Percentiles rank a stretch among this genome's conserved stretches.
Evolutionary conservation across 2,113 vertebrate genomes (phyloP).

Genomic region (Microcebus ravelobensis): DNA sequence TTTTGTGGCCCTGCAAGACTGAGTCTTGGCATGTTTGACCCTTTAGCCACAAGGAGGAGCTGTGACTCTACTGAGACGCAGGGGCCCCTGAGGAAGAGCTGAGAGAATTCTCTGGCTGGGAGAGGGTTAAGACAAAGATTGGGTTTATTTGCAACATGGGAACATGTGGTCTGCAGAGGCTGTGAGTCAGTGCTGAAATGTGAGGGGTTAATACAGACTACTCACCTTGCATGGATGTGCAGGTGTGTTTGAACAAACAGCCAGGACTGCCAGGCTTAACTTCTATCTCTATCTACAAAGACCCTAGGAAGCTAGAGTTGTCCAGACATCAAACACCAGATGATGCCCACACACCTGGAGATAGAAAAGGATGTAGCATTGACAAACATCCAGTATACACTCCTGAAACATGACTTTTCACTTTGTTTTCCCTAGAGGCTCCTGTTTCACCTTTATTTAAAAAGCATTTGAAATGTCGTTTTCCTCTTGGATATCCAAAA

Average conservation of each 20-base stretch:
- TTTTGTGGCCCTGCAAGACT: neutral
- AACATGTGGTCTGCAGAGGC: neutral
- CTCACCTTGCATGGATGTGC: neutral
- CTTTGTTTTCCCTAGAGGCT: no score
- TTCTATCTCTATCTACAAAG: neutral
- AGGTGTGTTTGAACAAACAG: neutral
- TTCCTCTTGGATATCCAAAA: no score
- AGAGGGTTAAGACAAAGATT: neutral
- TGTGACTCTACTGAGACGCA: neutral
- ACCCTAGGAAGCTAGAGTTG: neutral
- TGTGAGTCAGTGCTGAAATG: neutral
- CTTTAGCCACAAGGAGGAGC: neutral
- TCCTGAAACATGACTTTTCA: no score
- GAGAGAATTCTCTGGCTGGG: neutral
- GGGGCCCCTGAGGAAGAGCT: neutral
- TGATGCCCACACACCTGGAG: neutral
- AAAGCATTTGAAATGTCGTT: no score
- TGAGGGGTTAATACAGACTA: neutral
- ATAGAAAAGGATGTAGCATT: no score
- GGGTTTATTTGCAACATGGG: neutral
- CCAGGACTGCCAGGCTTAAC: neutral
- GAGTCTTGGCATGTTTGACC: neutral
- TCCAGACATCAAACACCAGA: neutral
- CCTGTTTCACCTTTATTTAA: no score
- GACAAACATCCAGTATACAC: no score